These are phyloP conservation scores for Penaeus vannamei DNA, from an alignment of 1,140 invertebrate genomes.

Conservation along the genomic window DNA sequence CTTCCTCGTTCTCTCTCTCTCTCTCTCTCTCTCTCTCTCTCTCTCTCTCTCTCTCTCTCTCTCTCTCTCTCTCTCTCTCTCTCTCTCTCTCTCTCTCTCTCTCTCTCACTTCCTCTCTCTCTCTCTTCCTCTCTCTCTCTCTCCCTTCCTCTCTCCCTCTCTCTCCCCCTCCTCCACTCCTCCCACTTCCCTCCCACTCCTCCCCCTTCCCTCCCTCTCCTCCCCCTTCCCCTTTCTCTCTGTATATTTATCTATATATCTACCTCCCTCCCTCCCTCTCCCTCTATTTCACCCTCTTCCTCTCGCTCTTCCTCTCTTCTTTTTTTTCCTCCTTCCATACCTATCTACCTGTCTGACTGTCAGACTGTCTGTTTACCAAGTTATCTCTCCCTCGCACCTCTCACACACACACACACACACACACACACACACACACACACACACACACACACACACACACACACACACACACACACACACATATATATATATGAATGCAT, in stretches of 20 bases:
- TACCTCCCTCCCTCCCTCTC: neutral
- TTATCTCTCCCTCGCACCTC: no score
- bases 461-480: no score
- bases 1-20: constrained; percentile 8
- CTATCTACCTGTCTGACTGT: no score
- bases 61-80: neutral
- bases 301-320: constrained; percentile 10
- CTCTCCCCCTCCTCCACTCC: neutral
- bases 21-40: neutral
- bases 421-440: no score
- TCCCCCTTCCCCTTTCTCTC: neutral
- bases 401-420: no score
- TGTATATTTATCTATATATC: neutral
- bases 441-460: no score
- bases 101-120: no score
- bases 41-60: neutral
- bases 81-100: no score
- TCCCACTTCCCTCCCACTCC: no score
- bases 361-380: no score
- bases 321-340: neutral
- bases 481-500: no score
- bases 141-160: neutral
- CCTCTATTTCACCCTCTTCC: neutral
- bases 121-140: neutral
- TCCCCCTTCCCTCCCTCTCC: no score